These are phyloP conservation scores for Hydropotes inermis DNA, from an alignment of 2,113 vertebrate species.

Conservation along the genomic window DNA sequence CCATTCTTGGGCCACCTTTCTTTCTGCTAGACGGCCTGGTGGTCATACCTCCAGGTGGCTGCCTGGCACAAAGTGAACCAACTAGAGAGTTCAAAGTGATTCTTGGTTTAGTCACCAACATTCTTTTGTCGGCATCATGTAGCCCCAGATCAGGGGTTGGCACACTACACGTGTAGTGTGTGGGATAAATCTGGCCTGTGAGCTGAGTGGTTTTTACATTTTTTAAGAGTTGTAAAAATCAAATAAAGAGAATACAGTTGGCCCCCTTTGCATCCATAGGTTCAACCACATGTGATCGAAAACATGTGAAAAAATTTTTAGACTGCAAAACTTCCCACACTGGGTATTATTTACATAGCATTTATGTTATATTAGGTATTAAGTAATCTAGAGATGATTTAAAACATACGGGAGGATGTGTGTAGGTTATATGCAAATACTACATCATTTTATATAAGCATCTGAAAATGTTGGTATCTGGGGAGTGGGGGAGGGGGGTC, in stretches of 20 bases:
- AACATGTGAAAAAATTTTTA: neutral
- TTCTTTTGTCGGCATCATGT: neutral
- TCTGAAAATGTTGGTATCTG: neutral
- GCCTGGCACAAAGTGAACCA: neutral
- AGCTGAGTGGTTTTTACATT: neutral
- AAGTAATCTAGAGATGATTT: neutral
- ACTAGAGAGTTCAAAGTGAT: neutral
- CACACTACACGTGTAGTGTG: neutral
- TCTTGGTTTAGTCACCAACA: neutral
- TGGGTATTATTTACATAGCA: neutral
- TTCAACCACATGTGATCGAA: neutral
- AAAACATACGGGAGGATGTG: neutral
- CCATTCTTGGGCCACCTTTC: neutral
- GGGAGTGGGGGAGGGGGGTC: neutral
- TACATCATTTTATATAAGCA: neutral
- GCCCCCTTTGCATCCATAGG: neutral
- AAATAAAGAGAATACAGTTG: neutral
- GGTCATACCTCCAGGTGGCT: neutral
- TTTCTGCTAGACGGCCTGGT: neutral
- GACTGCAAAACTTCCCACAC: neutral
- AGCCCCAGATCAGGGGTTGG: neutral
- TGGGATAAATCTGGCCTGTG: neutral
- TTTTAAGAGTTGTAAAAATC: neutral
- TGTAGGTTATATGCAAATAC: neutral
- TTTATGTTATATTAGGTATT: neutral